A percentile compares a stretch with the other conserved stretches of the same genome.
phyloP scores from a whole-genome alignment of 2,113 vertebrate species.

The Hippocampus comes region DNA sequence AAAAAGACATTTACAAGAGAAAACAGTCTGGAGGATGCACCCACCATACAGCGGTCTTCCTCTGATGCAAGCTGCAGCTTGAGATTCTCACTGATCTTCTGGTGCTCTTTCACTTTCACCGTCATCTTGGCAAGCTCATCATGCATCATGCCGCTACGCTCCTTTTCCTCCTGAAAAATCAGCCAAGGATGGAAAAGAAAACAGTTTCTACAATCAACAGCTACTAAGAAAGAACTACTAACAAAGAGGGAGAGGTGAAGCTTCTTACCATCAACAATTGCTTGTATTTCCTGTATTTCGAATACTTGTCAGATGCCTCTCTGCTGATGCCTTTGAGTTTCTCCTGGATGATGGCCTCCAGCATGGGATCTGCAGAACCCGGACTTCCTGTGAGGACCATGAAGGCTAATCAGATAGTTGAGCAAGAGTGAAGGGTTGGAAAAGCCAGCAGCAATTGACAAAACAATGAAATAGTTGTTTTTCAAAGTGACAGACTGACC shows the following conservation, averaged over 20 bases:
- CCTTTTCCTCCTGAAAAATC: constrained; percentile 84
- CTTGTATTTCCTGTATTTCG: constrained; percentile 93
- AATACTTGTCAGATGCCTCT: constrained; percentile 85
- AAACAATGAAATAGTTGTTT: neutral
- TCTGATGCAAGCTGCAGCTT: constrained; percentile 83
- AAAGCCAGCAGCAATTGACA: neutral
- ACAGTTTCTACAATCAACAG: neutral
- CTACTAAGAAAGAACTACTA: too few species aligned
- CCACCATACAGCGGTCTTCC: constrained; percentile 88
- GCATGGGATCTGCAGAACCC: constrained; percentile 76
- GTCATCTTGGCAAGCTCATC: constrained; percentile 91
- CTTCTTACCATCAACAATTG: constrained; percentile 86
- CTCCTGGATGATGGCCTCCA: constrained; percentile 84
- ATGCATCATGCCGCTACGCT: constrained; percentile 84
- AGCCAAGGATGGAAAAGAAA: neutral
- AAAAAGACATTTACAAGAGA: neutral
- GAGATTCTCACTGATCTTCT: constrained; percentile 83
- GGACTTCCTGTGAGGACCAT: constrained; percentile 72
- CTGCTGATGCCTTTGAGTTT: constrained; percentile 87
- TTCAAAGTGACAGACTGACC: constrained; percentile 42
- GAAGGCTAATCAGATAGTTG: constrained; percentile 4
- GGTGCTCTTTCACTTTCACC: constrained; percentile 90
- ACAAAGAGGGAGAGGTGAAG: neutral
- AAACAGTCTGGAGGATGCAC: constrained; percentile 17
- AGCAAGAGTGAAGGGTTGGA: neutral